Evolutionary conservation across 2,888 invertebrate species (phyloP), one percentile per base, ranked within the genome.

Genomic region (Fissipunctia ypsillon): DNA sequence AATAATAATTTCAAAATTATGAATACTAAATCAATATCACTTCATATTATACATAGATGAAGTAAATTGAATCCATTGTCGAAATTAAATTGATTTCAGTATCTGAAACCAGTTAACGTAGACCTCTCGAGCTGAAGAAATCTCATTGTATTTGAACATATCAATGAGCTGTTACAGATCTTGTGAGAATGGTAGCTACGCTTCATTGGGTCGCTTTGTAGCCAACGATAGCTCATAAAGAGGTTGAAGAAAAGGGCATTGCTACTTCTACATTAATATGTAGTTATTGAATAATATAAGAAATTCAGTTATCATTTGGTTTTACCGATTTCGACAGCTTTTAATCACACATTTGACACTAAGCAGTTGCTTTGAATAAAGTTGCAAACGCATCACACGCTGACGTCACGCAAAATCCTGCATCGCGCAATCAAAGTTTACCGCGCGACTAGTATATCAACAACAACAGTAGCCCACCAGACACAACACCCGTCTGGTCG

Each of bases 81-180:
- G 28, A 76, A 69, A 69, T 76, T 78, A 79, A 87, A 88, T 86
- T 87, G 84, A 84, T 81, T 73, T 50, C 63, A 69, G 61, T 71
- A 74, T 69, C 65, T 9, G 10, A 57, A 43, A 52, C 88, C 81
- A 86, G 64, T 82, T 54, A 35, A 60, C 6, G 19, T 43, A 59
- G 85, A 83, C n/a, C 84, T 73, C 48, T 65, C 16, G 38, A 56
- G 69, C 68, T 80, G 41, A 81, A 79, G 74, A 76, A 75, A 66
- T n/a, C 16, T 72, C 45, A 80, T 84, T 87, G 72, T 84, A 78
- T 73, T 69, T 65, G 52, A 70, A 74, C 68, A 69, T 56, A 68
- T 69, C 78, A 74, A 77, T 76, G 56, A 78, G 64, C 45, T 70
- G 54, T 67, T 43, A 63, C 22, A 67, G 87, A n/a, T 84, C 89